phyloP scores from a whole-genome alignment of 1,140 invertebrate species.

The Rhagoletis zephyria region DNA sequence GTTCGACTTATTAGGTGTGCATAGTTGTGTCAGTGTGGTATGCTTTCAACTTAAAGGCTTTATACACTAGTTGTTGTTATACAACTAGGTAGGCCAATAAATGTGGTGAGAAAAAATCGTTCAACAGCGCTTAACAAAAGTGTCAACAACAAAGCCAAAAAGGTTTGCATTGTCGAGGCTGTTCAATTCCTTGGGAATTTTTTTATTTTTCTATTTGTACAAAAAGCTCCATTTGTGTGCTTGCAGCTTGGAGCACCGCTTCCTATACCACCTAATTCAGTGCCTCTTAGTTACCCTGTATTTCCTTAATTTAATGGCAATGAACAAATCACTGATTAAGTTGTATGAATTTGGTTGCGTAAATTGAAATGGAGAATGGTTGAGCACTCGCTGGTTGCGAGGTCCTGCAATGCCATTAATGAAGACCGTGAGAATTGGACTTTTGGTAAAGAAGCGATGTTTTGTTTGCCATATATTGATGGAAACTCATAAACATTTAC shows the following conservation, averaged over 20 bases:
- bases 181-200: background rate
- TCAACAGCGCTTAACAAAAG: background rate
- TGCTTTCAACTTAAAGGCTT: background rate
- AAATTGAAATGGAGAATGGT: background rate
- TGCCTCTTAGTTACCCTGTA: constrained; percentile 18
- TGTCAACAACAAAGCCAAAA: background rate
- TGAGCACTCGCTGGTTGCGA: background rate
- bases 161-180: background rate
- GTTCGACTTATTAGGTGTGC: constrained; percentile 36
- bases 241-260: background rate
- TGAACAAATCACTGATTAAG: background rate
- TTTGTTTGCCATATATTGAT: too few relatives aligned
- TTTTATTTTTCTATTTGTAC: background rate
- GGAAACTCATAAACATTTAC: too few relatives aligned
- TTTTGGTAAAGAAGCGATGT: too few relatives aligned
- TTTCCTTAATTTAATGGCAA: constrained; percentile 32
- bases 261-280: background rate
- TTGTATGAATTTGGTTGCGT: background rate
- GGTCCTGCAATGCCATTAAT: background rate
- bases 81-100: too few relatives aligned
- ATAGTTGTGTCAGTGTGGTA: constrained; percentile 13
- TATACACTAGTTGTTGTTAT: too few relatives aligned
- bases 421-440: too few relatives aligned
- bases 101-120: constrained; percentile 34
- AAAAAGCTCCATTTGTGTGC: background rate